phyloP scores from a whole-genome alignment of 2,113 vertebrate species.

The Heloderma charlesbogerti region DNA sequence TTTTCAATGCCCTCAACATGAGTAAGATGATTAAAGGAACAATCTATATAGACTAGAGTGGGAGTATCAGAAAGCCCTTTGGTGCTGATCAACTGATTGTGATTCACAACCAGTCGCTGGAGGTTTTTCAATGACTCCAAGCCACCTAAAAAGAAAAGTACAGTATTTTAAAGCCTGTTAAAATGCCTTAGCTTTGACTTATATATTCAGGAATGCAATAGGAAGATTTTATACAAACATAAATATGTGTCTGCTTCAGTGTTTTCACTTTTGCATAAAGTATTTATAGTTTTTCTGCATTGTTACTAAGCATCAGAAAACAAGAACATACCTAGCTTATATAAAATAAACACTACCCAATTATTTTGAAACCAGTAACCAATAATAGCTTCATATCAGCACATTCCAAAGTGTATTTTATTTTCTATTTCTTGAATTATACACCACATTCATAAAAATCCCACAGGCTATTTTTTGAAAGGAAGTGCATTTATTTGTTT shows the following conservation, averaged over 20 bases:
- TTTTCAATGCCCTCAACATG: slow-evolving; percentile 86
- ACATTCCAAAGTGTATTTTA: not conserved
- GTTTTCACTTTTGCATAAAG: slow-evolving; percentile 1
- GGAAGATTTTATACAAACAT: not conserved
- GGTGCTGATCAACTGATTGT: slow-evolving; percentile 92
- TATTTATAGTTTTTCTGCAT: not conserved
- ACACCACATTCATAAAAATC: not conserved
- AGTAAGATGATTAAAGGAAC: slow-evolving; percentile 90
- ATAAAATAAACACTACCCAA: not conserved
- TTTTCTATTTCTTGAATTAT: not conserved
- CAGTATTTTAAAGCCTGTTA: slow-evolving; percentile 35
- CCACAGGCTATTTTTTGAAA: not conserved
- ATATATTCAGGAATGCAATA: slow-evolving; percentile 6
- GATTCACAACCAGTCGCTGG: slow-evolving; percentile 85
- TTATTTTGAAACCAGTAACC: not conserved
- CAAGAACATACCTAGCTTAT: not conserved
- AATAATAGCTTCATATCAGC: not conserved
- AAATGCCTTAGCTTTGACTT: not conserved
- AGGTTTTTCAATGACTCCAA: slow-evolving; percentile 86
- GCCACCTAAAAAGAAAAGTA: slow-evolving; percentile 81
- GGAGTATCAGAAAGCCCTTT: slow-evolving; percentile 83
- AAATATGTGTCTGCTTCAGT: not conserved
- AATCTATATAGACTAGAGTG: slow-evolving; percentile 87
- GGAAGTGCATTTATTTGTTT: not conserved
- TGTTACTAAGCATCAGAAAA: not conserved